Evolutionary conservation across 2,113 vertebrate species (phyloP).

Genomic region (Ursus arctos): DNA sequence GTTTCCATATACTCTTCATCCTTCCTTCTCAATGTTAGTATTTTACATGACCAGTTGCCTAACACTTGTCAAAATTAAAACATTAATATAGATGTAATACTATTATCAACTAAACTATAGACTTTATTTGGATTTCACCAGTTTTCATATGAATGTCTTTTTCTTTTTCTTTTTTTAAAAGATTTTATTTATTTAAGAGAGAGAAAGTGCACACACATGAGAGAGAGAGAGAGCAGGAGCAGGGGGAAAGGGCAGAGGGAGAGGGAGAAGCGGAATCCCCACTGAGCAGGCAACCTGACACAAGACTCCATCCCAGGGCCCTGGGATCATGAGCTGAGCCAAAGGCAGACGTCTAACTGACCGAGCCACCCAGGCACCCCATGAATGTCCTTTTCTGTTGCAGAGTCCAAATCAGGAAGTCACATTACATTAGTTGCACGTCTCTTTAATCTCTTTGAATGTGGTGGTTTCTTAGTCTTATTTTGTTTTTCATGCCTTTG

Average conservation of each 20-base stretch:
- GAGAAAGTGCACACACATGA: not conserved
- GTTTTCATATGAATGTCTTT: not conserved
- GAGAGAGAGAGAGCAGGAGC: not conserved
- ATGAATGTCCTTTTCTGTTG: not conserved
- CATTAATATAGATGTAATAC: not conserved
- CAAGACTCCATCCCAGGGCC: not conserved
- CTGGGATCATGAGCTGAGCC: not conserved
- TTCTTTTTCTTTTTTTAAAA: not conserved
- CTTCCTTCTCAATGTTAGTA: not conserved
- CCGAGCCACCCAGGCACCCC: not conserved
- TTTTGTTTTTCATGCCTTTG: not conserved
- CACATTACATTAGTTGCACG: not conserved
- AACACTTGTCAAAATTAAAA: not conserved
- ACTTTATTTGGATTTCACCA: not conserved
- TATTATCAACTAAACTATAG: not conserved
- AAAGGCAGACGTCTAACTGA: not conserved
- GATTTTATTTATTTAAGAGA: not conserved
- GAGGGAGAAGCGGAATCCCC: not conserved
- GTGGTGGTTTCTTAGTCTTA: not conserved
- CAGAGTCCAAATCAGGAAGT: not conserved
- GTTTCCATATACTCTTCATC: not conserved
- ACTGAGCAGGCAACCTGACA: not conserved
- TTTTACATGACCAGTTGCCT: not conserved
- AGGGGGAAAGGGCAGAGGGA: not conserved
- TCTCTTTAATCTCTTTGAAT: not conserved